Conservation (phyloP, 2,888 invertebrate species). For the Spicauda simplicius region DNA sequence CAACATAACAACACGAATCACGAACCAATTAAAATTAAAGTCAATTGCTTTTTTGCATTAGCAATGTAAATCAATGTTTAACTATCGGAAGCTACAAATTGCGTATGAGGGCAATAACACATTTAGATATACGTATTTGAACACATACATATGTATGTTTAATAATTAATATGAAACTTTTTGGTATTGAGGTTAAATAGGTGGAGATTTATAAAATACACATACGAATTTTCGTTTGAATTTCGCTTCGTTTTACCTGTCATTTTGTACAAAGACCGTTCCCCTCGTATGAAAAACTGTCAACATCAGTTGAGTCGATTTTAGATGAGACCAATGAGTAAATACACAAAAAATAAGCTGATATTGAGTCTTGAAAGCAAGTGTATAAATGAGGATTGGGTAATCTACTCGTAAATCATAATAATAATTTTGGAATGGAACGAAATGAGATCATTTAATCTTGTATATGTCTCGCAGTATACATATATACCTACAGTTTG, state of each 20-base stretch:
- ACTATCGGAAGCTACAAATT: conserved; percentile 32
- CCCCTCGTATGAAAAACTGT: too few species aligned
- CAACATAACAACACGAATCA: conserved; percentile 27
- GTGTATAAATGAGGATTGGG: too few species aligned
- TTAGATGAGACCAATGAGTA: too few species aligned
- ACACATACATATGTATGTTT: neutral
- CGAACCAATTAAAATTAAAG: conserved; percentile 31
- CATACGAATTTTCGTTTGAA: neutral
- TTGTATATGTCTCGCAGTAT: too few species aligned
- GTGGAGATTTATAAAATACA: neutral
- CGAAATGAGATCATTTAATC: too few species aligned
- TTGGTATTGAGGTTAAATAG: neutral
- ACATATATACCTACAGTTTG: too few species aligned
- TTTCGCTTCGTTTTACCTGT: neutral
- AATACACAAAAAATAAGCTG: too few species aligned
- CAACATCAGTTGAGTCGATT: too few species aligned
- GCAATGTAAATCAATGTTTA: conserved; percentile 30
- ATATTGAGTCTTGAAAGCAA: too few species aligned
- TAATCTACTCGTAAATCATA: too few species aligned
- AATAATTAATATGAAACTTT: conserved; percentile 5
- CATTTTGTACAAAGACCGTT: too few species aligned
- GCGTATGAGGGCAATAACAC: conserved; percentile 24
- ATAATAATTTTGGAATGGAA: too few species aligned
- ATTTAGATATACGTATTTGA: neutral
- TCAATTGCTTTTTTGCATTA: conserved; percentile 29